Evolutionary conservation across 2,797 vertebrate genomes (phyloP).

Genomic region (Rhinatrema bivittatum): DNA sequence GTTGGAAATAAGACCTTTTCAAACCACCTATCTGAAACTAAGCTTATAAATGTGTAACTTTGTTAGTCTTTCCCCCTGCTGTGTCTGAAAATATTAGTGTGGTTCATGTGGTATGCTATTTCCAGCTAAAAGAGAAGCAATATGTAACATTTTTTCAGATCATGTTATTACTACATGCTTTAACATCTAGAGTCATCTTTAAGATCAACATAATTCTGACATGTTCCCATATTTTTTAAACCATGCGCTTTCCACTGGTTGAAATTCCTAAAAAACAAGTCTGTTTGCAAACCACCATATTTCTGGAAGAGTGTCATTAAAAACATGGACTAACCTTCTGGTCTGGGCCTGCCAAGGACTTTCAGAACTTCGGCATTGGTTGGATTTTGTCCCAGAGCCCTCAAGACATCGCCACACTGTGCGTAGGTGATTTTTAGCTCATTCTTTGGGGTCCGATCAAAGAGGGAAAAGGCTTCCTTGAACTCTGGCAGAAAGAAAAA

Average conservation of each 20-base stretch:
- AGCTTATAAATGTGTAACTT: too few relatives aligned
- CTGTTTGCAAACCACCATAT: neutral
- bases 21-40: too few relatives aligned
- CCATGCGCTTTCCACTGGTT: neutral
- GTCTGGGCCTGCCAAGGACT: constrained; percentile 82
- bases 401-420: constrained; percentile 86
- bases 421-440: constrained; percentile 93
- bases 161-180: too few relatives aligned
- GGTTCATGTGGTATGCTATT: too few relatives aligned
- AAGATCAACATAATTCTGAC: too few relatives aligned
- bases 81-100: too few relatives aligned
- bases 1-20: too few relatives aligned
- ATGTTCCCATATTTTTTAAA: neutral
- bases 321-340: constrained; percentile 69
- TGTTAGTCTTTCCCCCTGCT: too few relatives aligned
- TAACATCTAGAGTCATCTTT: too few relatives aligned
- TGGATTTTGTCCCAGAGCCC: constrained; percentile 91
- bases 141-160: too few relatives aligned
- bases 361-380: constrained; percentile 87
- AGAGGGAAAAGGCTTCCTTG: constrained; percentile 88
- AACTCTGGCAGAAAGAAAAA: constrained; percentile 64
- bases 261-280: too few relatives aligned
- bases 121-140: too few relatives aligned
- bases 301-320: neutral
- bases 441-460: constrained; percentile 79